These are phyloP conservation scores for Sebastes taczanowskii DNA, from an alignment of 2,797 vertebrate genomes.

Conservation along the genomic window DNA sequence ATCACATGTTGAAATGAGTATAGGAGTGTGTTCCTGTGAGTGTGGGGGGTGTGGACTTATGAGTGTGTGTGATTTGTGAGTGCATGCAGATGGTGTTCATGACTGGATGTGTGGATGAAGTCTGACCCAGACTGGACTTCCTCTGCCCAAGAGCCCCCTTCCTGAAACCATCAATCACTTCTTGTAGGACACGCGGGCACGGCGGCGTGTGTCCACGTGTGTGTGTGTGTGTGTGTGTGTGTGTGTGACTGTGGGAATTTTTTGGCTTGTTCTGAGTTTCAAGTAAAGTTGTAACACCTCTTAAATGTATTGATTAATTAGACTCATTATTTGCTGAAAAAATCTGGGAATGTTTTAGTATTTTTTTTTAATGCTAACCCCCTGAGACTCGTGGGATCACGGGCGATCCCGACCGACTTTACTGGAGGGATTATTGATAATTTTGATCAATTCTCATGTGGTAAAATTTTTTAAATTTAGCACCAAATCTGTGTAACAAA, in stretches of 20 bases:
- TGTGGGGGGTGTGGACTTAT: not conserved
- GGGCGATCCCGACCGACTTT: no score
- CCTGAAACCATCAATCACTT: constrained; percentile 81
- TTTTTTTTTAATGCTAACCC: not conserved
- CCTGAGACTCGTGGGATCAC: no score
- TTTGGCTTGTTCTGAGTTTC: not conserved
- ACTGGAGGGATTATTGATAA: no score
- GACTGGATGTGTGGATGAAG: constrained; percentile 62
- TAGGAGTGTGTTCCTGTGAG: constrained; percentile 31
- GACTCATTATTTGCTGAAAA: not conserved
- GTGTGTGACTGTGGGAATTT: not conserved
- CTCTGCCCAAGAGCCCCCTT: constrained; percentile 71
- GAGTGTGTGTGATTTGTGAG: constrained; percentile 47
- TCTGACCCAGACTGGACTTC: constrained; percentile 79
- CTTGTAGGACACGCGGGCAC: constrained; percentile 39
- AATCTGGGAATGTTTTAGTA: not conserved
- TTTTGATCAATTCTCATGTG: no score
- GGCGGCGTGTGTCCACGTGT: constrained; percentile 5
- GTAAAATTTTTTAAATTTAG: rapidly evolving
- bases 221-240: not conserved
- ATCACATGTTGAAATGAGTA: constrained; percentile 43
- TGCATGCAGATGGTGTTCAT: constrained; percentile 73
- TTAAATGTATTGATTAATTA: not conserved
- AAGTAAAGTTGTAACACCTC: not conserved
- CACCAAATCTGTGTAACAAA: no score